A percentile compares a stretch with the other conserved stretches of the same genome.
These are phyloP conservation scores for Himalopsyche anomala DNA, from an alignment of 2,888 invertebrate genomes.

Conservation along the genomic window DNA sequence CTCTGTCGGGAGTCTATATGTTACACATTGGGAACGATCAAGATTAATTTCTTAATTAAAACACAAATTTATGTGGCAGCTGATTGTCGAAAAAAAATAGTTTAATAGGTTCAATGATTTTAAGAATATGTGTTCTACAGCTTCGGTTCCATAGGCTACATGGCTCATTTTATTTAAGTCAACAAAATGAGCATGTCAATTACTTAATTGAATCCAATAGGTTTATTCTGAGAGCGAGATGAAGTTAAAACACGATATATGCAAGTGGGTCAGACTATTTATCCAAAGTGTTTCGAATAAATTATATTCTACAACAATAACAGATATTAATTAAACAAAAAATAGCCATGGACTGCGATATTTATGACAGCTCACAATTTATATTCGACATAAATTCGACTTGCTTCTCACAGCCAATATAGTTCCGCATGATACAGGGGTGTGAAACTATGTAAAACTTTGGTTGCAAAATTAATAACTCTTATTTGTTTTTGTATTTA, in stretches of 20 bases:
- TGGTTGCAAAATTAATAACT: background rate
- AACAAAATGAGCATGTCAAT: too few species aligned
- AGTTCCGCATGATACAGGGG: background rate
- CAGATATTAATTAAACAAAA: background rate
- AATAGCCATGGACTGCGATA: background rate
- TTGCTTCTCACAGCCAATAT: slow-evolving; percentile 1
- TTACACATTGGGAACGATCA: too few species aligned
- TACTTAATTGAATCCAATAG: too few species aligned
- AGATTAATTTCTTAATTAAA: too few species aligned
- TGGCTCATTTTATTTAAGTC: too few species aligned
- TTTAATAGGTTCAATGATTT: too few species aligned
- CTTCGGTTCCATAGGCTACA: too few species aligned
- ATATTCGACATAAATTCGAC: background rate
- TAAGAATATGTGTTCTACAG: too few species aligned
- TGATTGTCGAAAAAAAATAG: too few species aligned
- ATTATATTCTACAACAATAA: background rate
- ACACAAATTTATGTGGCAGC: too few species aligned
- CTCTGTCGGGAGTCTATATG: too few species aligned
- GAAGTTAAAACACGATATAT: background rate
- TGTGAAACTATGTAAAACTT: background rate
- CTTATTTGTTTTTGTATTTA: background rate
- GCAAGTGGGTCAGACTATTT: background rate
- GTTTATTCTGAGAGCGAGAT: background rate
- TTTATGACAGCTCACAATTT: background rate
- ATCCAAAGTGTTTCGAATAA: background rate